Conservation (phyloP, 2,113 vertebrate species). For the Diphyllodes magnificus region DNA sequence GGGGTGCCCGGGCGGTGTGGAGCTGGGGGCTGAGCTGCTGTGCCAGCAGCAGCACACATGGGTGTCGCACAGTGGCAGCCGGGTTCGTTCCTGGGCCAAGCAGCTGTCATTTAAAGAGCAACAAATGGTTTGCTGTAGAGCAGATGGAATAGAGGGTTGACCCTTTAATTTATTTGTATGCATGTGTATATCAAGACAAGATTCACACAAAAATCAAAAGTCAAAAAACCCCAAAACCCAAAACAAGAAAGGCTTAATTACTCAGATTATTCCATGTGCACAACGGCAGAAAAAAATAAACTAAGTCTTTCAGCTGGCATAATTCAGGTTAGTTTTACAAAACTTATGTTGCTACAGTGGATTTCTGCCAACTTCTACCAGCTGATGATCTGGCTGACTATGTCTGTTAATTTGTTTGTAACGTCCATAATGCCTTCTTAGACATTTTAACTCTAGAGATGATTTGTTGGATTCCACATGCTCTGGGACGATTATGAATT, state of each 20-base stretch:
- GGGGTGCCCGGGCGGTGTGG: accelerated
- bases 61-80: not conserved
- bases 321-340: slow-evolving; percentile 31
- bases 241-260: not conserved
- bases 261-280: not conserved
- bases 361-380: slow-evolving; percentile 49
- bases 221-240: not conserved
- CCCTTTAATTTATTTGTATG: slow-evolving; percentile 13
- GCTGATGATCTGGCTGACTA: slow-evolving; percentile 56
- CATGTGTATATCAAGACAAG: not conserved
- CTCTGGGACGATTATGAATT: not conserved
- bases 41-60: slow-evolving; percentile 4
- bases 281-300: not conserved
- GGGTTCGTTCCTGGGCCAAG: slow-evolving; percentile 33
- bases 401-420: slow-evolving; percentile 43
- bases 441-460: slow-evolving; percentile 29
- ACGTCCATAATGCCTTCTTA: not conserved
- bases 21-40: not conserved
- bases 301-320: not conserved
- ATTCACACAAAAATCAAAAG: not conserved
- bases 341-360: not conserved
- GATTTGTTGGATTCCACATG: slow-evolving; percentile 30
- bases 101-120: slow-evolving; percentile 57
- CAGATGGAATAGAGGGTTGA: slow-evolving; percentile 31
- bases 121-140: slow-evolving; percentile 25